A percentile compares a stretch with the other conserved stretches of the same genome.
Evolutionary conservation across 2,113 vertebrate species (phyloP).

Genomic region (Ictidomys tridecemlineatus): DNA sequence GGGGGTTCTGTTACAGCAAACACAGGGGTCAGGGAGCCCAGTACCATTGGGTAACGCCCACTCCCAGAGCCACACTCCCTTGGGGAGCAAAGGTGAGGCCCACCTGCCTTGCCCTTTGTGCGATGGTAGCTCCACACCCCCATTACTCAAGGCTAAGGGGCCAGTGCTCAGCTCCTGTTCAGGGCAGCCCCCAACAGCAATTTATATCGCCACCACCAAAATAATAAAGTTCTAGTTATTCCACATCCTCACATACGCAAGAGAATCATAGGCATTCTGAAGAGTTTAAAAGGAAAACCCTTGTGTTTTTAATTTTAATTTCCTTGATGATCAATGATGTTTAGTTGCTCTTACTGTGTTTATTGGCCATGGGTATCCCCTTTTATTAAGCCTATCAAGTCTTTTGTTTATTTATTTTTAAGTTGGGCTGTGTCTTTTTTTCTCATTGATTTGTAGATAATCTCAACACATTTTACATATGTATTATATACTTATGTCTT

Average conservation of each 20-base stretch:
- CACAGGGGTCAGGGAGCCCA: too few species aligned
- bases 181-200: background rate
- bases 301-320: background rate
- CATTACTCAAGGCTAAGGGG: too few species aligned
- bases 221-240: background rate
- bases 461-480: background rate
- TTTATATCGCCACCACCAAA: background rate
- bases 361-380: background rate
- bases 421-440: background rate
- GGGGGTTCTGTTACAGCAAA: too few species aligned
- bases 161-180: too few species aligned
- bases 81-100: too few species aligned
- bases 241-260: background rate
- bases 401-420: background rate
- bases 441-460: background rate
- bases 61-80: too few species aligned
- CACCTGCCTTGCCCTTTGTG: too few species aligned
- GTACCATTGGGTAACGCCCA: too few species aligned
- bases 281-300: background rate
- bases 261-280: background rate
- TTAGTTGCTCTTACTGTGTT: background rate
- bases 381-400: background rate
- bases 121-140: too few species aligned
- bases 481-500: background rate
- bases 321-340: background rate